phyloP scores from a whole-genome alignment of 2,888 invertebrate species.

The Synanthedon vespiformis region DNA sequence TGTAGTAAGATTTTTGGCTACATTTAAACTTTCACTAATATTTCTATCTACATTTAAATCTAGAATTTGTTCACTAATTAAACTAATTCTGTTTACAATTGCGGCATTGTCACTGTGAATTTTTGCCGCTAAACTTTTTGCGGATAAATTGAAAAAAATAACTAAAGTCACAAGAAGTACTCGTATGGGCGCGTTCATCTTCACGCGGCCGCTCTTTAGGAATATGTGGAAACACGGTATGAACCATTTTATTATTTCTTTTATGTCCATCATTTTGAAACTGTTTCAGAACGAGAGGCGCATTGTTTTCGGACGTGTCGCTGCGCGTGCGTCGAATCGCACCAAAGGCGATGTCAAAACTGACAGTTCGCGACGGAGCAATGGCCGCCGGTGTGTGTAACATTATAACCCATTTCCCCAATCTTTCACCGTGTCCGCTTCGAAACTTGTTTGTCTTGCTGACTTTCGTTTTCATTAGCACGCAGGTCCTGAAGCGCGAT shows the following conservation, averaged over 20 bases:
- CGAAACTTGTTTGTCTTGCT: not conserved
- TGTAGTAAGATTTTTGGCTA: not conserved
- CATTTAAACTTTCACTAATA: not conserved
- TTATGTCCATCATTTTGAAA: slow-evolving; percentile 49
- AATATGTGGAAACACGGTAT: slow-evolving; percentile 58
- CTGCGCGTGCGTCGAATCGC: not conserved
- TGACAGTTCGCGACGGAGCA: not conserved
- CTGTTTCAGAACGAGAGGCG: slow-evolving; percentile 4
- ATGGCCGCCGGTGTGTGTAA: not conserved
- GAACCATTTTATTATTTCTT: slow-evolving; percentile 63
- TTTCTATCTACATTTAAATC: not conserved
- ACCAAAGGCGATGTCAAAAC: not conserved
- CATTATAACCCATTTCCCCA: not conserved
- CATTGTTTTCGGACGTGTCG: not conserved
- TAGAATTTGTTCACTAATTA: not conserved
- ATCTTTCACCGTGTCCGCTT: not conserved
- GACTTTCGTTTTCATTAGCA: not conserved
- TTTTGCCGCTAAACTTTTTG: not conserved
- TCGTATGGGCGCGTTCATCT: not conserved
- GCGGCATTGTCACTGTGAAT: not conserved
- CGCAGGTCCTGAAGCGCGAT: not conserved
- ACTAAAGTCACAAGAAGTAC: not conserved
- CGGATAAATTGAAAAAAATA: not conserved
- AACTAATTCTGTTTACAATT: not conserved
- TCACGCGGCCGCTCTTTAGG: slow-evolving; percentile 12